A percentile compares a stretch with the other conserved stretches of the same genome.
These are phyloP conservation scores for Orientallactaga bullata DNA, from an alignment of 2,113 vertebrate species.

Conservation along the genomic window DNA sequence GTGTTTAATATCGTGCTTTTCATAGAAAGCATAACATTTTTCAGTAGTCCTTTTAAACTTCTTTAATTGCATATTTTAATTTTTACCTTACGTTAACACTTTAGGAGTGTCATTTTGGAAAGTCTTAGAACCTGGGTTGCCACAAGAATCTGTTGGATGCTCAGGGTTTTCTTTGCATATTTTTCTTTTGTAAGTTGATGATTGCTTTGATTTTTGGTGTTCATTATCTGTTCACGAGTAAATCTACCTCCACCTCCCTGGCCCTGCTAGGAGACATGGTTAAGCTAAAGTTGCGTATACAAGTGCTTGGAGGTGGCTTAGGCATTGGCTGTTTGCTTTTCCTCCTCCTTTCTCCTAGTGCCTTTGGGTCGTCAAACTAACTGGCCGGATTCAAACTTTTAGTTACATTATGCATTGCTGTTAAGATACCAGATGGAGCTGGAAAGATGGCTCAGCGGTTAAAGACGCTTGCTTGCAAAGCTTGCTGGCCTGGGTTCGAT, in stretches of 20 bases:
- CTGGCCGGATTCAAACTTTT: conserved; percentile 48
- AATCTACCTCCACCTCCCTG: not conserved
- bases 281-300: not conserved
- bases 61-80: not conserved
- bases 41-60: not conserved
- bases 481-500: no score
- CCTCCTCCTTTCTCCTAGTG: not conserved
- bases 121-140: conserved; percentile 15
- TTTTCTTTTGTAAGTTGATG: not conserved
- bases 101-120: not conserved
- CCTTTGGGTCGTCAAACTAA: not conserved
- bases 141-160: not conserved
- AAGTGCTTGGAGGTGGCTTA: no score
- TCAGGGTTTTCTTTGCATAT: not conserved
- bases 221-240: not conserved
- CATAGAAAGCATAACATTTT: not conserved
- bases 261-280: not conserved
- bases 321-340: not conserved
- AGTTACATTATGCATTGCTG: not conserved
- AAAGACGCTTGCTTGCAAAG: no score
- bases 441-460: no score
- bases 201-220: not conserved
- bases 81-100: not conserved
- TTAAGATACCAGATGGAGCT: not conserved
- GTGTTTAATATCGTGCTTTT: not conserved